Conservation (phyloP, 2,113 vertebrate species). For the Alligator sinensis region DNA sequence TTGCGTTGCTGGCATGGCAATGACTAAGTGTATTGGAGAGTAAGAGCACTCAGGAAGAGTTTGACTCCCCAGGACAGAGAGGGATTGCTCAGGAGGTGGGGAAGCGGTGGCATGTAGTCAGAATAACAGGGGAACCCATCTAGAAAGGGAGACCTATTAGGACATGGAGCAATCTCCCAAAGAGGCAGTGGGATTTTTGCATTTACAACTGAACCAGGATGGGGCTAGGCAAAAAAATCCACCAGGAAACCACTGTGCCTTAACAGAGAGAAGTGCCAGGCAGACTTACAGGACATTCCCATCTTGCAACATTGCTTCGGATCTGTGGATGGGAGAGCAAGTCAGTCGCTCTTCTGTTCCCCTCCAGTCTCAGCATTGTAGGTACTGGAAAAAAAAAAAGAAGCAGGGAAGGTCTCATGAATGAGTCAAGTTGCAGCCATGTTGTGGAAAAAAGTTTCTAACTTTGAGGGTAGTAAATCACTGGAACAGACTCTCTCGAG, state of each 20-base stretch:
- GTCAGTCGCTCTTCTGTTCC: neutral
- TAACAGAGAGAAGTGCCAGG: rapidly evolving
- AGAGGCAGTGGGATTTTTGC: neutral
- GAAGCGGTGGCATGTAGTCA: neutral
- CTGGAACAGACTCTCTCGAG: too few species aligned
- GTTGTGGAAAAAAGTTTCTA: too few species aligned
- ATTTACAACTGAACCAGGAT: neutral
- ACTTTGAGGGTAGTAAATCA: too few species aligned
- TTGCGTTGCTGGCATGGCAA: neutral
- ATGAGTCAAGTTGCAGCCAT: neutral
- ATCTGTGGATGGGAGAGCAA: neutral
- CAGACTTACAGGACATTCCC: neutral
- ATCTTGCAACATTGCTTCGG: neutral
- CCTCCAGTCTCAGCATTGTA: neutral
- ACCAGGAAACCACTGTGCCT: neutral
- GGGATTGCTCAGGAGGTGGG: neutral
- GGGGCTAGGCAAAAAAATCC: neutral
- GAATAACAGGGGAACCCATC: neutral
- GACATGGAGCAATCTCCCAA: neutral
- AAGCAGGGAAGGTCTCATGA: neutral
- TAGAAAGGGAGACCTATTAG: neutral
- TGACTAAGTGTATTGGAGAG: neutral
- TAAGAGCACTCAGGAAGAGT: neutral
- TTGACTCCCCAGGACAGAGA: neutral
- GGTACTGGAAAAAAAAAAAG: neutral